Base-by-base conservation (phyloP, 1,140 invertebrate species). In the Leptopilina boulardi region DNA sequence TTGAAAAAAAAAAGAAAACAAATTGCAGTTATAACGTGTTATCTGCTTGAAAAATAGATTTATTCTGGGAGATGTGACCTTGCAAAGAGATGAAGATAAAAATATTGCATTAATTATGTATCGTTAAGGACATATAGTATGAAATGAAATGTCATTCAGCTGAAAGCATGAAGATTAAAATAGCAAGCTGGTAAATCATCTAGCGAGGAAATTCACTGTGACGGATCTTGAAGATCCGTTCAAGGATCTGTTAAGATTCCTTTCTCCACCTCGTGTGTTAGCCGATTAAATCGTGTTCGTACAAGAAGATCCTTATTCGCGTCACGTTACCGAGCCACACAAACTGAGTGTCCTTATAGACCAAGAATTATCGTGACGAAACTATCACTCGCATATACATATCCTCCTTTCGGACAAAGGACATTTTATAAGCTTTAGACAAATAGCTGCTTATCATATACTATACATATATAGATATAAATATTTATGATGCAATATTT, bases 251-350 rank as follows among this genome's bases (percentile, higher is more conserved):
- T 8, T 51, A 41, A 76, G 72, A 77, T 73, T 77, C 78, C 78
- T 80, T 77, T 85, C 83, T 80, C 80, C 73, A 56, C 78, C 66
- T 38, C 75, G 75, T 54, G 34, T 74, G 75, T 77, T 76, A 66
- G 13, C 23, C 59, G 59, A 66, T 56, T 56, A n/a, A 47, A 75
- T 83, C 76, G 80, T 83, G 81, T 72, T 71, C 44, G 30, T 75
- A 77, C 71, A 51, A 30, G 71, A 77, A 80, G 79, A 85, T 81
- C 77, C 78, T 71, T 38, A 38, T 38, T 76, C 34, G 19, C 66
- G 79, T 72, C 77, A 77, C 80, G 81, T 83, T 81, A 71, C 80
- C 51, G 76, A 78, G 76, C 75, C 75, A 78, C n/a, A n/a, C n/a
- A 74, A 59, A 38, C 34, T 38, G 30, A 38, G 73, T 74, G 41